These are phyloP conservation scores for Cnemophilus loriae DNA, from an alignment of 2,113 vertebrate species.

Conservation along the genomic window DNA sequence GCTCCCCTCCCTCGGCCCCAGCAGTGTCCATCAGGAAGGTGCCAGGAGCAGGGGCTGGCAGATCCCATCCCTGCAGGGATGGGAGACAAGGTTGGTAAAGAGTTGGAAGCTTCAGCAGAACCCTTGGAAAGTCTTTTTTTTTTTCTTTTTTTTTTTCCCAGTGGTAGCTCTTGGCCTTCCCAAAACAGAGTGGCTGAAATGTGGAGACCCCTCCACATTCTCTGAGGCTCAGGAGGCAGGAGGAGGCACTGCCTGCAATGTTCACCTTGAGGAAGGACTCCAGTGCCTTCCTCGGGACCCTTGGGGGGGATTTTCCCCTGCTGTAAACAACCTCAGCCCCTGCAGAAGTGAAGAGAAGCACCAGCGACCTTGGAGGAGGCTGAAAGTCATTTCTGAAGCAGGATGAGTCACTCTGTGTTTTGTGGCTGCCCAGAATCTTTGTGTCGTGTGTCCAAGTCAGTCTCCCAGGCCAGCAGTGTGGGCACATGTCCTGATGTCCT, in stretches of 20 bases:
- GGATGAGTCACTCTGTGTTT: conserved; percentile 1
- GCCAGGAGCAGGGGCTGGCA: not conserved
- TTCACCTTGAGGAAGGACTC: not conserved
- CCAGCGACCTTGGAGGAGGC: not conserved
- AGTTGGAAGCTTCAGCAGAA: not conserved
- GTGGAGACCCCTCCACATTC: no score
- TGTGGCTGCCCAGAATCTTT: not conserved
- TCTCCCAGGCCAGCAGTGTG: not conserved
- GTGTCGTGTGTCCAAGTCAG: not conserved
- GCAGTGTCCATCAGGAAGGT: fast-evolving
- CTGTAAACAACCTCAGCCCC: not conserved
- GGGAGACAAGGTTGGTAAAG: not conserved
- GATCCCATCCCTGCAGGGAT: not conserved
- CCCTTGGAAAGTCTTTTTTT: not conserved
- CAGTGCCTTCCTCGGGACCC: not conserved
- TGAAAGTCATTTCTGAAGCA: not conserved
- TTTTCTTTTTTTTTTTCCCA: no score
- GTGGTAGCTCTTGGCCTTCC: not conserved
- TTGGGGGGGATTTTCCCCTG: not conserved
- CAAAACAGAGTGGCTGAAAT: not conserved
- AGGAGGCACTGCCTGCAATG: not conserved
- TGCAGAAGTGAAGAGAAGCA: not conserved
- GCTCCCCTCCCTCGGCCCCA: not conserved
- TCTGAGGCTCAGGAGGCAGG: not conserved
- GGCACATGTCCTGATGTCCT: not conserved